Base-by-base conservation (phyloP, 2,797 vertebrate species). In the Triplophysa yarkandensis region DNA sequence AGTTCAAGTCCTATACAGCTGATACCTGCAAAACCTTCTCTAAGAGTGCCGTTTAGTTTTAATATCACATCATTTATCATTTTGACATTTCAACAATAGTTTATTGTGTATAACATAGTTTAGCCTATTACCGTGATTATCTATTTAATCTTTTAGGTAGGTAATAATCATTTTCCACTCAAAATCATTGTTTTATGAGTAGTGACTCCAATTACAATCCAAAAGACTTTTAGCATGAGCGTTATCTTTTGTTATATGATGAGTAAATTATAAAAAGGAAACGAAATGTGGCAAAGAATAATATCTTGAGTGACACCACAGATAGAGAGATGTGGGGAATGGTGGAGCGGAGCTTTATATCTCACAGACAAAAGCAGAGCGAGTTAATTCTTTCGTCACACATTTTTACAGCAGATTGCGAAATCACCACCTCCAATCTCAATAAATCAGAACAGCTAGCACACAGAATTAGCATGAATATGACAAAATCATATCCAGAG, bases 371-470 rank as follows among this genome's bases (percentile, higher is more conserved):
- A 65, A 74, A 81, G 54, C 61, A 16, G 55, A 50, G 48, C 66
- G 25, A 34, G 62, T 16, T 50, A 71, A 72, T 50, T 67, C 69
- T 81, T 80, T 74, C 69, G 72, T 78, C 77, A 61, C 63, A 77
- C 66, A 72, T 80, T 77, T 71, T 63, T 61, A 74, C 34, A 68
- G 57, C 21, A 9, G 25, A 57, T 19, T 76, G 71, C 72, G 74
- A 80, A 76, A 74, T 65, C 63, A 61, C 77, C 64, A 11, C 50
- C 75, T 67, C 67, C 68, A 52, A 58, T 46, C 55, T 44, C 41
- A 68, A 67, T 79, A 78, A n/a, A 78, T 80, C 77, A 80, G 74
- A 50, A 80, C 77, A 75, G 75, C 41, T 69, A 71, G 55, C 43
- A 58, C 32, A 55, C 23, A 71, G 17, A 36, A 66, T 71, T 14